Evolutionary conservation across 2,113 vertebrate species (phyloP), one percentile per base, ranked within the genome.

Genomic region (Potamarius usumacintae): DNA sequence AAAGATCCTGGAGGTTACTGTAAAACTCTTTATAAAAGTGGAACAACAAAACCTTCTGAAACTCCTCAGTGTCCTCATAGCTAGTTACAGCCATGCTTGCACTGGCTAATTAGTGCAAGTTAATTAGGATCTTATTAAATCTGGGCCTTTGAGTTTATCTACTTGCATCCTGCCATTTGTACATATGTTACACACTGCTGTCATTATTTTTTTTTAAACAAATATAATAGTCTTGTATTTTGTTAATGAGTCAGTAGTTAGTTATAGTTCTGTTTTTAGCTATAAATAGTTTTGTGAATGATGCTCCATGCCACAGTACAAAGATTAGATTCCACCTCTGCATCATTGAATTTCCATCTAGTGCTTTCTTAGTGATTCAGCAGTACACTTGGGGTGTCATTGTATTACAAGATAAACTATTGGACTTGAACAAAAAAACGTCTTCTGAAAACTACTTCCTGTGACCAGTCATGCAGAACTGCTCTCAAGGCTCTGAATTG

Each of bases 251-350:
- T 50, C 60, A 63, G 18, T 2, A 82, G 18, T 20, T 82, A 15
- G 22, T 57, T 55, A 55, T 57, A 34, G n/a, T 81, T 81, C 27
- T 7, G 6, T 7, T 65, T 83, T 65, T 65, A 52, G 60, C 60
- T 83, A 50, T n/a, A 52, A 83, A 52, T 83, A 48, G 34, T 48
- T 82, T 50, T n/a, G 11, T 52, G 22, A 83, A 83, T 83, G n/a
- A 83, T 52, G 27, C 30, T 20, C 18, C 18, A 42, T 81, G 20
- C 22, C 81, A 65, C 20, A 48, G 58, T 48, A 50, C 20, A 65
- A 63, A 17, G 42, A 48, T 82, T 82, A 82, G 57, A 65, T 65
- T 86, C 3, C 50, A 69, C 18, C 22, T n/a, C 62, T 1, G 14
- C 12, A 42, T 42, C 27, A 80, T 50, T 42, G n/a, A n/a, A 71